Percentiles rank a stretch among this genome's conserved stretches.
phyloP scores from a whole-genome alignment of 2,113 vertebrate genomes.

The Nematolebias whitei region DNA sequence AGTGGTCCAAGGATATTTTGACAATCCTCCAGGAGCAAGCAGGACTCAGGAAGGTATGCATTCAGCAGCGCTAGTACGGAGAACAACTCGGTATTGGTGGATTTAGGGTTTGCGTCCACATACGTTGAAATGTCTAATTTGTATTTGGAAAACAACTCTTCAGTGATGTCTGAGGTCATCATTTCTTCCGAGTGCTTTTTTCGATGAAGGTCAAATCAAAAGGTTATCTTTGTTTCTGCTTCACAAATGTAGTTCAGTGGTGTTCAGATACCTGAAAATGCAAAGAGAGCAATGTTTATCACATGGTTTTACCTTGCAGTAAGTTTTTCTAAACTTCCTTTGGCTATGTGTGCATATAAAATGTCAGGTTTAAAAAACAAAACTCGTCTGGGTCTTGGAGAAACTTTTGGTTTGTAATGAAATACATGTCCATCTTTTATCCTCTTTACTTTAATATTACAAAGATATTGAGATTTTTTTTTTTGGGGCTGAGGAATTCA shows the following conservation, averaged over 20 bases:
- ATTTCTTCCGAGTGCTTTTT: neutral
- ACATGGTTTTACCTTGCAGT: too few species aligned
- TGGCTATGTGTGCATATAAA: too few species aligned
- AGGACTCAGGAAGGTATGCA: conserved; percentile 30
- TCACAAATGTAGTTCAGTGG: too few species aligned
- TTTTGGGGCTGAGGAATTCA: too few species aligned
- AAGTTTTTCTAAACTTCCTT: too few species aligned
- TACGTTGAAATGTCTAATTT: fast-evolving
- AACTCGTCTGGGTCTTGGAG: too few species aligned
- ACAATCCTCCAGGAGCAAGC: conserved; percentile 43
- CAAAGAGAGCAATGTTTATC: too few species aligned
- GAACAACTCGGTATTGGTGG: conserved; percentile 42
- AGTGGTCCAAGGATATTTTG: conserved; percentile 44
- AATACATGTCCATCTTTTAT: too few species aligned
- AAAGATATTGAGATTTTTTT: too few species aligned
- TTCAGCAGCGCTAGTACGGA: conserved; percentile 54
- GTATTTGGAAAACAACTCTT: neutral
- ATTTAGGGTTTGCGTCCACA: fast-evolving
- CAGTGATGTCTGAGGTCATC: neutral
- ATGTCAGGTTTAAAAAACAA: too few species aligned
- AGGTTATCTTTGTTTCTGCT: neutral
- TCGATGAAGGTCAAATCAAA: neutral
- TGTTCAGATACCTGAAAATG: neutral
- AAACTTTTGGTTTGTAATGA: too few species aligned
- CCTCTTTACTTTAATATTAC: too few species aligned